Evolutionary conservation across 2,888 invertebrate species (phyloP).

Genomic region (Ophion obscuratus): DNA sequence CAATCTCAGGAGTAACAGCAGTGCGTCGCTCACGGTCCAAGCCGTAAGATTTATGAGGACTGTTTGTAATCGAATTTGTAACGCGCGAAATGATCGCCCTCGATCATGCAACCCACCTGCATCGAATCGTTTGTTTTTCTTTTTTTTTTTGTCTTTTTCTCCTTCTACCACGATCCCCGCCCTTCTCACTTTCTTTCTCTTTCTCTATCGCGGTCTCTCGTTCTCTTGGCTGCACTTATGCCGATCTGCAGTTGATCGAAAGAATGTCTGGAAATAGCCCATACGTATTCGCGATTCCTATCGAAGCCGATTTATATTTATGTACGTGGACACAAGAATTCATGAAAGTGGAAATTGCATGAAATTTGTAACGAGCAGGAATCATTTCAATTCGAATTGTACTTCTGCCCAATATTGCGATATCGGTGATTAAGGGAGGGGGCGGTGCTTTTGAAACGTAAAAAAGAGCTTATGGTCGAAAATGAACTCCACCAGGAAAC

Average conservation of each 20-base stretch:
- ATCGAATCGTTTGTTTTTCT: slow-evolving; percentile 48
- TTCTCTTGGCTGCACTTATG: slow-evolving; percentile 1
- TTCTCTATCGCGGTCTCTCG: not conserved
- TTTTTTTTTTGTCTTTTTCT: slow-evolving; percentile 6
- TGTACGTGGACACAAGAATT: no score
- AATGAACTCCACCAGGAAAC: no score
- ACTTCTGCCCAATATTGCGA: no score
- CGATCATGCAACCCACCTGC: slow-evolving; percentile 41
- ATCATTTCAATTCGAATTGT: no score
- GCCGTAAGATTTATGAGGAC: slow-evolving; percentile 51
- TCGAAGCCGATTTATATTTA: not conserved
- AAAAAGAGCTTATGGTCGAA: no score
- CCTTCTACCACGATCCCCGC: not conserved
- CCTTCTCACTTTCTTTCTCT: not conserved
- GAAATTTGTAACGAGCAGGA: no score
- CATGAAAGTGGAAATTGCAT: no score
- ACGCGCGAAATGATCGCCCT: slow-evolving; percentile 58
- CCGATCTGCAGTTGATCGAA: slow-evolving; percentile 25
- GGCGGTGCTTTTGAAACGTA: no score
- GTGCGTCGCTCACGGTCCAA: slow-evolving; percentile 25
- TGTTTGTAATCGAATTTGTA: slow-evolving; percentile 63
- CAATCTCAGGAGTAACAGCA: not conserved
- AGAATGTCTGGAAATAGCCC: slow-evolving; percentile 30
- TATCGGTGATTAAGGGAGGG: no score
- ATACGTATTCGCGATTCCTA: not conserved